phyloP scores from a whole-genome alignment of 1,140 invertebrate species.

The Musca vetustissima region DNA sequence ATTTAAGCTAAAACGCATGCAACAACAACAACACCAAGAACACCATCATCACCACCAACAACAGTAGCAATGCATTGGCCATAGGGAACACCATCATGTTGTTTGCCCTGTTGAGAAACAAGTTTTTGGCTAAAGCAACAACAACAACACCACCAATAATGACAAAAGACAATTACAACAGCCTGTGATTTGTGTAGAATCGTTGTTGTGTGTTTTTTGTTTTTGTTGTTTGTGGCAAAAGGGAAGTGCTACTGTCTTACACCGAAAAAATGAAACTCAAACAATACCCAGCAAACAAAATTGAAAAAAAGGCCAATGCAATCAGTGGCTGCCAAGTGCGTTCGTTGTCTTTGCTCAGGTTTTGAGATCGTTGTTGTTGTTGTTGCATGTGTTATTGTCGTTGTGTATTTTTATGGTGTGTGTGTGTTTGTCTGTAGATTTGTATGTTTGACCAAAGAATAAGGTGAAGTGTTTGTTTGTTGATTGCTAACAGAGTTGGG shows the following conservation, averaged over 20 bases:
- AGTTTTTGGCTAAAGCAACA: not conserved
- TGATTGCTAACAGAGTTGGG: too few species aligned
- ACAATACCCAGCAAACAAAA: not conserved
- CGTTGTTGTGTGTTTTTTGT: constrained; percentile 2
- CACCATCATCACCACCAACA: not conserved
- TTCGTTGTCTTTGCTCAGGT: not conserved
- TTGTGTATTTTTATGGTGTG: not conserved
- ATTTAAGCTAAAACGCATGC: constrained; percentile 1
- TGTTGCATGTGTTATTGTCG: not conserved
- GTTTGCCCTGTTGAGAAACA: not conserved
- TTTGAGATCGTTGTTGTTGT: not conserved
- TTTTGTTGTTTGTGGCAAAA: constrained; percentile 21
- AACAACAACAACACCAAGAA: not conserved
- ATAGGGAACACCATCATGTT: constrained; percentile 2
- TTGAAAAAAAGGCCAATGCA: not conserved
- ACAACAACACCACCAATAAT: not conserved
- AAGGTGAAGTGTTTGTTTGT: too few species aligned
- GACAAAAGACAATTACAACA: constrained; percentile 21
- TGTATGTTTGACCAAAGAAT: not conserved
- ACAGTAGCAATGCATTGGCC: not conserved
- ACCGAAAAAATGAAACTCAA: not conserved
- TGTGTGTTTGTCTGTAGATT: not conserved
- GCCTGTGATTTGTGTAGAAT: constrained; percentile 17
- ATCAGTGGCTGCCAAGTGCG: not conserved
- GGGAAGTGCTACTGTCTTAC: constrained; percentile 24